A percentile compares a stretch with the other conserved stretches of the same genome.
Evolutionary conservation across 37 sponge, comb jelly and placozoan genomes (phyloP).

Genomic region (Dysidea cf. avara): DNA sequence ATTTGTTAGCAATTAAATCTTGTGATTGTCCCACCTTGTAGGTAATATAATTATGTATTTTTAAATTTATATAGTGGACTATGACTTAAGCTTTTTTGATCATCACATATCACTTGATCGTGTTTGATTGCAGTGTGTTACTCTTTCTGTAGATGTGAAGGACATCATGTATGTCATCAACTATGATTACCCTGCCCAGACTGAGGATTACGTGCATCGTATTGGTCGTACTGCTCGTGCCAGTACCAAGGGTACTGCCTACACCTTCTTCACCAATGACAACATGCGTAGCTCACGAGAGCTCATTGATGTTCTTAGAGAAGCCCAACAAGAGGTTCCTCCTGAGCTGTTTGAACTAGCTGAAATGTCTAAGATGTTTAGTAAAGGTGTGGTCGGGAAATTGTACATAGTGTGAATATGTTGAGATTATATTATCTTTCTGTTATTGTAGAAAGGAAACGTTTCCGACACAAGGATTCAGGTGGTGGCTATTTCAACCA

Average conservation of each 20-base stretch:
- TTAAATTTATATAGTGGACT: too few species aligned
- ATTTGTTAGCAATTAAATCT: too few species aligned
- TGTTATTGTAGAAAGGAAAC: background rate
- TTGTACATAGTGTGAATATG: background rate
- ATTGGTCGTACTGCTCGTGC: conserved; percentile 97
- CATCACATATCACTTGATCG: too few species aligned
- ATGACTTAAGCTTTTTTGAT: too few species aligned
- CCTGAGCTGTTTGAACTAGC: conserved; percentile 77
- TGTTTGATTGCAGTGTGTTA: background rate
- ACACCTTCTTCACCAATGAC: conserved; percentile 85
- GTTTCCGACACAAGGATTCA: background rate
- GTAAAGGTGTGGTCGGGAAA: conserved; percentile 20
- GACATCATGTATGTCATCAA: conserved; percentile 96
- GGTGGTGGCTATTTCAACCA: background rate
- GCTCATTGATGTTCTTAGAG: conserved; percentile 85
- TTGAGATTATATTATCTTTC: too few species aligned
- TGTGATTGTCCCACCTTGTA: too few species aligned
- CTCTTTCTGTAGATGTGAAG: conserved; percentile 67
- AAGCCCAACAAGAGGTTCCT: conserved; percentile 75
- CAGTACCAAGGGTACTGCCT: conserved; percentile 88
- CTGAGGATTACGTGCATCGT: conserved; percentile 97
- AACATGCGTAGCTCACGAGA: conserved; percentile 32
- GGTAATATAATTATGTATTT: too few species aligned
- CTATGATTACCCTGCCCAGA: conserved; percentile 92
- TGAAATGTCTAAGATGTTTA: conserved; percentile 53